These are phyloP conservation scores for Belonocnema kinseyi DNA, from an alignment of 1,140 invertebrate species.

Conservation along the genomic window DNA sequence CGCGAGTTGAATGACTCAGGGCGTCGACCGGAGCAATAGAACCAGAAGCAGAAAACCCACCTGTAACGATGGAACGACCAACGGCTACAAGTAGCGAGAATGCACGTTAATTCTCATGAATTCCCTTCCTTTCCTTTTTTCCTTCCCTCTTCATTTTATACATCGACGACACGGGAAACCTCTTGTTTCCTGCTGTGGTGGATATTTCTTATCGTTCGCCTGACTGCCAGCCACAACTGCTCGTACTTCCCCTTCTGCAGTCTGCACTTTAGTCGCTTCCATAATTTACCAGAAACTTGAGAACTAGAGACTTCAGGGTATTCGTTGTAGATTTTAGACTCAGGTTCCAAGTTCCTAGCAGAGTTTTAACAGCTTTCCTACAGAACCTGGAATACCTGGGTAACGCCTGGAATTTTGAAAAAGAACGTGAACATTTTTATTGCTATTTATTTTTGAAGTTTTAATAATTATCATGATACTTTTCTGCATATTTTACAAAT, in stretches of 20 bases:
- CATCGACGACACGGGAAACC: conserved; percentile 15
- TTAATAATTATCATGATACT: neutral
- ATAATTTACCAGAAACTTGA: conserved; percentile 29
- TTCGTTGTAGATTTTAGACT: conserved; percentile 7
- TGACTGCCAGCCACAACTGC: neutral
- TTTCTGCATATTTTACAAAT: no score
- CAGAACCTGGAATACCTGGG: no score
- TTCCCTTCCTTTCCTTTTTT: conserved; percentile 22
- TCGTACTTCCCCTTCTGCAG: conserved; percentile 10
- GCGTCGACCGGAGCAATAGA: conserved; percentile 64
- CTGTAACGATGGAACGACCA: conserved; percentile 37
- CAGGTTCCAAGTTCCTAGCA: neutral
- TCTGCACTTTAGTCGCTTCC: conserved; percentile 20
- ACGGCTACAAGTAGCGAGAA: conserved; percentile 13
- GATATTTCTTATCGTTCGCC: conserved; percentile 14
- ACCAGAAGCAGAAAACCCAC: conserved; percentile 45
- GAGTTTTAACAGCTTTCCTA: neutral
- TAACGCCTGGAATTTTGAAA: no score
- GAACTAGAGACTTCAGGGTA: conserved; percentile 1
- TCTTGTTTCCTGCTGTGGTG: conserved; percentile 30
- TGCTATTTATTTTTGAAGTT: neutral
- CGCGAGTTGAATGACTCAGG: conserved; percentile 69
- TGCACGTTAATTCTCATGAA: conserved; percentile 27
- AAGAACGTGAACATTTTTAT: no score
- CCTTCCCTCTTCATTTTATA: neutral